Evolutionary conservation across 2,113 vertebrate species (phyloP).

Genomic region (Syrmaticus mikado): DNA sequence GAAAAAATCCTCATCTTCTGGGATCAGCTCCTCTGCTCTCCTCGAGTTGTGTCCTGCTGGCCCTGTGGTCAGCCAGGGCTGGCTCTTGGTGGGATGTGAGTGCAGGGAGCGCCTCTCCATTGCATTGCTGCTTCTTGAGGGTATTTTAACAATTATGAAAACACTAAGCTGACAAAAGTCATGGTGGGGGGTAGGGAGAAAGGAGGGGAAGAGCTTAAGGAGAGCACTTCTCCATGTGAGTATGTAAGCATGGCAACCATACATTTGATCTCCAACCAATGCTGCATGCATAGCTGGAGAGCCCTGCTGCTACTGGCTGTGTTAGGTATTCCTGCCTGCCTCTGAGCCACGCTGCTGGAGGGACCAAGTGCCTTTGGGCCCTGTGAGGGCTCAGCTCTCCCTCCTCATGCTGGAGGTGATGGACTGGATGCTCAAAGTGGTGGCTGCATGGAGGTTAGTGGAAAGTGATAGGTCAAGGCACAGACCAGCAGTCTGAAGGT

Average conservation of each 20-base stretch:
- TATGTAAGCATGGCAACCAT: neutral
- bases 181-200: neutral
- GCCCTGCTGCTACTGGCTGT: neutral
- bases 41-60: neutral
- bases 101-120: accelerated
- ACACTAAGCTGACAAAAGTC: neutral
- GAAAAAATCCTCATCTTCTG: accelerated
- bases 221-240: neutral
- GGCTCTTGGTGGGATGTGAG: neutral
- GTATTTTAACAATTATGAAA: neutral
- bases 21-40: neutral
- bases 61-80: accelerated
- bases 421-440: accelerated
- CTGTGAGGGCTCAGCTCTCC: neutral
- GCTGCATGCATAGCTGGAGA: accelerated
- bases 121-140: neutral
- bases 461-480: neutral
- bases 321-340: neutral
- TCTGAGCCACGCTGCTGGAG: neutral
- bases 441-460: accelerated
- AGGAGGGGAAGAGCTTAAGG: neutral
- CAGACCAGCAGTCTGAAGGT: neutral
- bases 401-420: neutral
- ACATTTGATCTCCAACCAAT: neutral
- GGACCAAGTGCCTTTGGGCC: neutral